Percentiles rank a stretch among this genome's conserved stretches.
Conservation (phyloP, 2,113 vertebrate species). For the Nothobranchius kuhntae region DNA sequence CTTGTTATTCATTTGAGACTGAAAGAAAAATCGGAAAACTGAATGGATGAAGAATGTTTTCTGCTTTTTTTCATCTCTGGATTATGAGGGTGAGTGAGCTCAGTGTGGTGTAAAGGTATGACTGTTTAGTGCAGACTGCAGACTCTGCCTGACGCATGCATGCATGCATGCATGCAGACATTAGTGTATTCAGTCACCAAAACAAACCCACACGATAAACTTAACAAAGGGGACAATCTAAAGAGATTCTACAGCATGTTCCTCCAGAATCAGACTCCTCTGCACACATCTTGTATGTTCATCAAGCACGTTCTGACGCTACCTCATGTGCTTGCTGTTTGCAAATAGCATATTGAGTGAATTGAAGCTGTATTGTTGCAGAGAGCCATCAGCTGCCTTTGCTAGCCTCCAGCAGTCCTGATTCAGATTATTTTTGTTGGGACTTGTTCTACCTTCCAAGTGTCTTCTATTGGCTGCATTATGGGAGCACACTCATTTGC, state of each 20-base stretch:
- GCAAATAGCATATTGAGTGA: slow-evolving; percentile 7
- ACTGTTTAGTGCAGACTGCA: slow-evolving; percentile 51
- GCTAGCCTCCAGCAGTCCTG: slow-evolving; percentile 36
- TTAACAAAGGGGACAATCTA: too few relatives aligned
- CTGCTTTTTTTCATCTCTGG: slow-evolving; percentile 15
- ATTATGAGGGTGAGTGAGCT: slow-evolving; percentile 25
- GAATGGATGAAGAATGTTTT: slow-evolving; percentile 9
- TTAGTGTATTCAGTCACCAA: too few relatives aligned
- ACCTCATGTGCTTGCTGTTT: slow-evolving; percentile 22
- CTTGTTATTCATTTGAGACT: neutral
- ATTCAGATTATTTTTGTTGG: slow-evolving; percentile 36
- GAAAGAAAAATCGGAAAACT: neutral
- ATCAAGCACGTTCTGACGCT: slow-evolving; percentile 10
- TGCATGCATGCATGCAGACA: neutral
- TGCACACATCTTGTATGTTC: neutral
- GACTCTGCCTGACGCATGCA: slow-evolving; percentile 21
- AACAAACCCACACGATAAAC: too few relatives aligned
- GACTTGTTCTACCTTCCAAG: slow-evolving; percentile 51
- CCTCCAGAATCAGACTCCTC: neutral
- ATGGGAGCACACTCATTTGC: slow-evolving; percentile 2
- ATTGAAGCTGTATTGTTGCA: slow-evolving; percentile 17
- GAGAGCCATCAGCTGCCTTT: slow-evolving; percentile 4
- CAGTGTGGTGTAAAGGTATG: slow-evolving; percentile 56
- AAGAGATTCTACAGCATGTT: neutral
- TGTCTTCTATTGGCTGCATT: slow-evolving; percentile 25